Evolutionary conservation across 2,888 invertebrate genomes (phyloP), one percentile per base, ranked within the genome.

Genomic region (Brenthis daphne): DNA sequence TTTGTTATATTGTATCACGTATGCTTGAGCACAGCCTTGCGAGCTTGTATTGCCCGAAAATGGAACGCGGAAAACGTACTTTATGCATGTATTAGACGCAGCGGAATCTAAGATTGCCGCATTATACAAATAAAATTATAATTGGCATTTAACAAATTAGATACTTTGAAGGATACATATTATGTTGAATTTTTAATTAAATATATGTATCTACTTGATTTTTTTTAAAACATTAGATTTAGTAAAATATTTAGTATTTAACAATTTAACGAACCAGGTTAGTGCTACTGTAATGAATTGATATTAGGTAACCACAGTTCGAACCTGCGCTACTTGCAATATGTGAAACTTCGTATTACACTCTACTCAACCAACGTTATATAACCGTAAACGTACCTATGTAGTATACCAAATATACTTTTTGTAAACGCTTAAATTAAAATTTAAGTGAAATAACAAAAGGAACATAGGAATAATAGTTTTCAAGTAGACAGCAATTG

Each of bases 1-100:
- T 71, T 73, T 72, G 73, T 73, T 61, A 43, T 43, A 43, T 43
- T 43, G 37, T 43, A 11, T 43, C 11, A 13, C 58, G 57, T 29
- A 29, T 20, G 63, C 67, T 73, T 56, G 68, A 58, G 55, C 51
- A 57, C 67, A 73, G 78, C 82, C 84, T 82, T 74, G 80, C 71
- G 68, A 73, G 65, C 70, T 64, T 63, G 85, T 85, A 86, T 85
- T 85, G 80, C 76, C 86, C 85, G 80, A 85, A 85, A 82, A 81
- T 77, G 87, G 87, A 83, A 83, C 80, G 81, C 85, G 87, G 88
- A 88, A 86, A 77, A 74, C 61, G 43, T 63, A 50, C 37, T 43
- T 65, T 67, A 67, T 63, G 68, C 69, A 72, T 74, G 69, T 53
- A 70, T 67, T 73, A 68, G 69, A 69, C 51, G 58, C 68, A 57